Percentiles rank a stretch among this genome's conserved stretches.
phyloP scores from a whole-genome alignment of 1,140 invertebrate species.

The Halictus rubicundus region DNA sequence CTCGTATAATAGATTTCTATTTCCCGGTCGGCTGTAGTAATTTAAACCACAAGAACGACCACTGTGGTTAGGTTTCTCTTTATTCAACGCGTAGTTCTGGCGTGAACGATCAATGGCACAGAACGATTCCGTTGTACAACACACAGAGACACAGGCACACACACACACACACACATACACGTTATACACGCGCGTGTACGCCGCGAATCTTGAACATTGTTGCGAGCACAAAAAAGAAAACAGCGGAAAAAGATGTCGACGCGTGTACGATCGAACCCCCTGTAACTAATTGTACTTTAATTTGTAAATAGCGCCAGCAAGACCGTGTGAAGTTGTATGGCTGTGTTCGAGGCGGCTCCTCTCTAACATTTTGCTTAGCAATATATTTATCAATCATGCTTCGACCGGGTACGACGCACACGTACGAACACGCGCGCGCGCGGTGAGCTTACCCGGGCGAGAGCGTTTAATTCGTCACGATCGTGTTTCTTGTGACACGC shows the following conservation, averaged over 20 bases:
- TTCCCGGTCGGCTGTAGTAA: slow-evolving; percentile 30
- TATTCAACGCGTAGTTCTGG: slow-evolving; percentile 26
- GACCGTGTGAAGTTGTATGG: not conserved
- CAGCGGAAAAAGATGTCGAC: too few relatives aligned
- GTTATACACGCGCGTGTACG: too few relatives aligned
- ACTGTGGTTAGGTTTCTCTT: slow-evolving; percentile 1
- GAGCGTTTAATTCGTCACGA: not conserved
- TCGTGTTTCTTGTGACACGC: not conserved
- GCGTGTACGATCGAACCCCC: not conserved
- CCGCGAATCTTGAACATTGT: not conserved
- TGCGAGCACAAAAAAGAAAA: slow-evolving; percentile 16
- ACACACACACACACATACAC: too few relatives aligned
- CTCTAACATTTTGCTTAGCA: slow-evolving; percentile 29
- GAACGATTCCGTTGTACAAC: not conserved
- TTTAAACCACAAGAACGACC: slow-evolving; percentile 22
- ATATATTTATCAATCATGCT: slow-evolving; percentile 31
- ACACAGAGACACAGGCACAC: too few relatives aligned
- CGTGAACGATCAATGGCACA: not conserved
- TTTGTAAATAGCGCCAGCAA: slow-evolving; percentile 35
- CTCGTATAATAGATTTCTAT: slow-evolving; percentile 19
- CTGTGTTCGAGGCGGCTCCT: slow-evolving; percentile 30
- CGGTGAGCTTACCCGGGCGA: not conserved
- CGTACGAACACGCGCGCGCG: too few relatives aligned
- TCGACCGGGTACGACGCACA: not conserved
- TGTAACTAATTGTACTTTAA: slow-evolving; percentile 42